These are phyloP conservation scores for Allobates femoralis DNA, from an alignment of 2,797 vertebrate species.

Conservation along the genomic window DNA sequence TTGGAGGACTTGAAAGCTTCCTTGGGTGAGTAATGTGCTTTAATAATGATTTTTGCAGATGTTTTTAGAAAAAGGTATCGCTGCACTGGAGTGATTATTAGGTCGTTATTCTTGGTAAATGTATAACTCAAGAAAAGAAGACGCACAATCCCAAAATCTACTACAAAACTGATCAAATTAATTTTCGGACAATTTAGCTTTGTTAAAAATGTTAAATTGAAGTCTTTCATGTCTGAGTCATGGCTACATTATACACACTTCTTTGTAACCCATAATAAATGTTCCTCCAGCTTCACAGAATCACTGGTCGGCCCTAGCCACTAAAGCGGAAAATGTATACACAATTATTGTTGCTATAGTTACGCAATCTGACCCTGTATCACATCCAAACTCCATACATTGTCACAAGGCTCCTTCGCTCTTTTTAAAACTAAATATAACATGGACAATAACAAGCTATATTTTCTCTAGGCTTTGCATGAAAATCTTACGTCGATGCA, in stretches of 20 bases:
- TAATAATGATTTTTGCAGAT: conserved; percentile 5
- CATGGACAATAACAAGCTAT: conserved; percentile 17
- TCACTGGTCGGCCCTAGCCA: not conserved
- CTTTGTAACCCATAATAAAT: conserved; percentile 5
- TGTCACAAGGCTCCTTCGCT: not conserved
- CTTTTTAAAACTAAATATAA: conserved; percentile 15
- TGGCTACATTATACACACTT: not conserved
- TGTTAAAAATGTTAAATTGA: not conserved
- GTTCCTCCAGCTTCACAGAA: not conserved
- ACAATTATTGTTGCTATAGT: not conserved
- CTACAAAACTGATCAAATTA: not conserved
- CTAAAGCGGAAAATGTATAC: not conserved
- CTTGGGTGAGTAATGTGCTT: too few species aligned
- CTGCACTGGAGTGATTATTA: not conserved
- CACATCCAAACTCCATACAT: not conserved
- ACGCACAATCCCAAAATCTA: not conserved
- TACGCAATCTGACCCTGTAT: not conserved
- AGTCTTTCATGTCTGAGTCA: not conserved
- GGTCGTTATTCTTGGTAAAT: not conserved
- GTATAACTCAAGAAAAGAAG: not conserved
- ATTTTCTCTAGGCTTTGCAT: conserved; percentile 40
- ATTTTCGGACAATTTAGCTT: not conserved
- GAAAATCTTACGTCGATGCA: conserved; percentile 45
- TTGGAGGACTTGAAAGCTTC: not conserved
- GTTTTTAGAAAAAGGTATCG: conserved; percentile 15